These are phyloP conservation scores for Cottoperca gobio DNA, from an alignment of 2,797 vertebrate genomes.

Conservation along the genomic window DNA sequence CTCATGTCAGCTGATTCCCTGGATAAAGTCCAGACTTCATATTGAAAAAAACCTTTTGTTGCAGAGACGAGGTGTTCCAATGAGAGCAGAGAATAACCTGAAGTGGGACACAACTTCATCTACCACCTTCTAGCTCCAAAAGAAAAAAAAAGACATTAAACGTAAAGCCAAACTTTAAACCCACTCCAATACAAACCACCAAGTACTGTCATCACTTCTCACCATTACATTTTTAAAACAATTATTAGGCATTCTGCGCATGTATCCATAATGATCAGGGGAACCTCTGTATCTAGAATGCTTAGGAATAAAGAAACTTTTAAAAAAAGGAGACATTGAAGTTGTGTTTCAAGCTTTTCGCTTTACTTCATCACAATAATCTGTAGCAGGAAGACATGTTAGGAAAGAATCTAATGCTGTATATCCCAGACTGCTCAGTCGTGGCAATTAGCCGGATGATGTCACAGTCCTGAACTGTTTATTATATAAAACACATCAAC, in stretches of 20 bases:
- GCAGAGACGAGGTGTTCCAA: not conserved
- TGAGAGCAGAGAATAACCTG: not conserved
- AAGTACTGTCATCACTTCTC: not conserved
- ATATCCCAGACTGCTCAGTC: not conserved
- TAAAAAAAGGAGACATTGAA: not conserved
- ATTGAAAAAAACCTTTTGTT: too few species aligned
- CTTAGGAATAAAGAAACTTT: not conserved
- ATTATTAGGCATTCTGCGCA: not conserved
- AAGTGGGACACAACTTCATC: not conserved
- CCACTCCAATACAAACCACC: not conserved
- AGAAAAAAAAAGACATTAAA: not conserved
- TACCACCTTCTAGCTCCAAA: not conserved
- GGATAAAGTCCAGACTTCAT: too few species aligned
- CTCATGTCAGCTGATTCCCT: too few species aligned
- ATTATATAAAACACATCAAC: not conserved
- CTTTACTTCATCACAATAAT: not conserved
- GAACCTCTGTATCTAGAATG: not conserved
- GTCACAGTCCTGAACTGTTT: not conserved
- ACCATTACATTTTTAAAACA: not conserved
- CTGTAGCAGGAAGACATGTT: not conserved
- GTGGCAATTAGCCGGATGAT: not conserved
- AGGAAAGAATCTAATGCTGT: not conserved
- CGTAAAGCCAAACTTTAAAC: not conserved
- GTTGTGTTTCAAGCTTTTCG: not conserved
- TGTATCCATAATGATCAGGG: not conserved